Conservation (phyloP, 2,113 vertebrate genomes). For the Pachyramphus minor region DNA sequence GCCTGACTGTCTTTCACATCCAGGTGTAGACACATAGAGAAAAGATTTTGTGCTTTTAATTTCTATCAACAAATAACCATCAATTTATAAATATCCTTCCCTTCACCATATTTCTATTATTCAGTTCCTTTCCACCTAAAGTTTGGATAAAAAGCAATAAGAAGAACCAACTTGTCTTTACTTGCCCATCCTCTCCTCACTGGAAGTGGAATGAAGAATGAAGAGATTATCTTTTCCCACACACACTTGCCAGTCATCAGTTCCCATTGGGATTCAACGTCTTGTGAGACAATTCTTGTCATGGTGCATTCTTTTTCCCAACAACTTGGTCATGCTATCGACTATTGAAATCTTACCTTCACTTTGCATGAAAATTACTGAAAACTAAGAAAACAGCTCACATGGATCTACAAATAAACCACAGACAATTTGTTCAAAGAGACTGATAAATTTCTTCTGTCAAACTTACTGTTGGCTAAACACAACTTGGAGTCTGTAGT, state of each 20-base stretch:
- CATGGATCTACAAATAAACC: neutral
- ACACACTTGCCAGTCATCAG: neutral
- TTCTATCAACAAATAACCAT: neutral
- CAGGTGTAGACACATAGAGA: accelerated
- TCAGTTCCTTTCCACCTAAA: neutral
- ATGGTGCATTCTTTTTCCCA: neutral
- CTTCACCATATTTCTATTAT: neutral
- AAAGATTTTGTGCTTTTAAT: neutral
- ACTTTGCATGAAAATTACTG: neutral
- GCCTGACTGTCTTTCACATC: neutral
- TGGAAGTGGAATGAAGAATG: neutral
- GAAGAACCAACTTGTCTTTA: neutral
- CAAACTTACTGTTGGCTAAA: conserved; percentile 11
- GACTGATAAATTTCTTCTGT: conserved; percentile 12
- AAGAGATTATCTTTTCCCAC: neutral
- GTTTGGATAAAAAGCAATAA: neutral
- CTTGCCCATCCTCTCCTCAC: neutral
- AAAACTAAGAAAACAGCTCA: neutral
- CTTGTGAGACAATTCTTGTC: neutral
- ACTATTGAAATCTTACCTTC: neutral
- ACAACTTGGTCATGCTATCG: neutral
- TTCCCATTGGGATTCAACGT: neutral
- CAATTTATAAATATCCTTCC: neutral
- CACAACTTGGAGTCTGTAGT: neutral
- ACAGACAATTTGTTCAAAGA: conserved; percentile 12